These are phyloP conservation scores for Cairina moschata DNA, from an alignment of 2,113 vertebrate species.

Conservation along the genomic window DNA sequence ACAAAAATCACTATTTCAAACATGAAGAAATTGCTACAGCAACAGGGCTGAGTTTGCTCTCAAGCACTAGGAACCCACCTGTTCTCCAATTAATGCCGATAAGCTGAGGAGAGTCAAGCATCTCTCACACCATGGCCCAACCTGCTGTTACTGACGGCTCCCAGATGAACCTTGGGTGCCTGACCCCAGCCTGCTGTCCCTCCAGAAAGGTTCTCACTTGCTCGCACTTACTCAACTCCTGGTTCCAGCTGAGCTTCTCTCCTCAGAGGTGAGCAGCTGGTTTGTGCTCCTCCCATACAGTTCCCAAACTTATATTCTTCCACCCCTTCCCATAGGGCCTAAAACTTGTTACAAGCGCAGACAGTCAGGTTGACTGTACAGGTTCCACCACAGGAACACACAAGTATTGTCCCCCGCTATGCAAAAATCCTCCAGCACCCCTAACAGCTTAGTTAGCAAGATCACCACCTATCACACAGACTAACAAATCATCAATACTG, in stretches of 20 bases:
- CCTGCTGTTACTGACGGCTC: accelerated
- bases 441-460: neutral
- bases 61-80: neutral
- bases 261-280: neutral
- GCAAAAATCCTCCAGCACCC: neutral
- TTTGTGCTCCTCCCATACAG: slow-evolving; percentile 29
- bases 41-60: neutral
- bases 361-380: slow-evolving; percentile 32
- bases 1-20: neutral
- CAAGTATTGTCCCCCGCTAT: neutral
- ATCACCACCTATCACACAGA: neutral
- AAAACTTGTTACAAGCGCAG: neutral
- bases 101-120: neutral
- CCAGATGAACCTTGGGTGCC: accelerated
- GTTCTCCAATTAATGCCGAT: neutral
- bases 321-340: neutral
- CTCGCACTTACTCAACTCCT: neutral
- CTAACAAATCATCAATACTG: neutral
- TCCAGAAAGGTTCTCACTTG: neutral
- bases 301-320: neutral
- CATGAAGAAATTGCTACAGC: neutral
- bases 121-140: neutral
- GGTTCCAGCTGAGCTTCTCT: neutral
- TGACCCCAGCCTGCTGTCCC: neutral
- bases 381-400: neutral